Percentiles rank a stretch among this genome's conserved stretches.
These are phyloP conservation scores for Macaca mulatta DNA, from an alignment of 2,113 vertebrate species.

Conservation along the genomic window DNA sequence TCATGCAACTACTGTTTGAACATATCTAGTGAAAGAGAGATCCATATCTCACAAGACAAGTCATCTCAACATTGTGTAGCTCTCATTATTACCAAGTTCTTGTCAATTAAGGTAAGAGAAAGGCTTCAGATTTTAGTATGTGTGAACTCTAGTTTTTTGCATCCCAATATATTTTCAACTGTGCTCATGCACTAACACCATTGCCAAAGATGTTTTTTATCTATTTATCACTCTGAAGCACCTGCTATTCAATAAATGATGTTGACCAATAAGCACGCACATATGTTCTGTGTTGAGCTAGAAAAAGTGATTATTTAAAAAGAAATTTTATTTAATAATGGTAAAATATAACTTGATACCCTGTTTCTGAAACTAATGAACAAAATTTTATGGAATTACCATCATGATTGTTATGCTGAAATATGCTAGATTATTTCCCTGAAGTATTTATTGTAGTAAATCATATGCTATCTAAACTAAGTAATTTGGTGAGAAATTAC, in stretches of 20 bases:
- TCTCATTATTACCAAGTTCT: neutral
- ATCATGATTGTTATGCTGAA: slow-evolving; percentile 45
- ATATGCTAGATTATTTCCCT: neutral
- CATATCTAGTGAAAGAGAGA: neutral
- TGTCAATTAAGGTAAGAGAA: neutral
- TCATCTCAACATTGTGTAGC: accelerated
- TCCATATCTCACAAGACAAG: neutral
- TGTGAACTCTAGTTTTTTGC: neutral
- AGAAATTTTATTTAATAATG: neutral
- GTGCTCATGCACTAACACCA: accelerated
- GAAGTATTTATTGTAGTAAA: slow-evolving; percentile 48
- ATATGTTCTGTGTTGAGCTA: neutral
- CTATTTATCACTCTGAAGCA: neutral
- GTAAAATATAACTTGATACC: neutral
- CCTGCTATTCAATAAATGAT: neutral
- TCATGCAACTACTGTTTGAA: neutral
- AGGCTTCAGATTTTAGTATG: neutral
- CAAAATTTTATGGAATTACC: neutral
- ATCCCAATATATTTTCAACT: neutral
- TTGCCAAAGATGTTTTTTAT: neutral
- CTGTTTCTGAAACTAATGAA: slow-evolving; percentile 28
- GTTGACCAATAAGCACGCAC: neutral
- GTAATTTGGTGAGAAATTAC: slow-evolving; percentile 49
- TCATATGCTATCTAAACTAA: slow-evolving; percentile 20
- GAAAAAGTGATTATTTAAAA: neutral